phyloP scores from a whole-genome alignment of 1,140 invertebrate species.

The Leptinotarsa defecta region DNA sequence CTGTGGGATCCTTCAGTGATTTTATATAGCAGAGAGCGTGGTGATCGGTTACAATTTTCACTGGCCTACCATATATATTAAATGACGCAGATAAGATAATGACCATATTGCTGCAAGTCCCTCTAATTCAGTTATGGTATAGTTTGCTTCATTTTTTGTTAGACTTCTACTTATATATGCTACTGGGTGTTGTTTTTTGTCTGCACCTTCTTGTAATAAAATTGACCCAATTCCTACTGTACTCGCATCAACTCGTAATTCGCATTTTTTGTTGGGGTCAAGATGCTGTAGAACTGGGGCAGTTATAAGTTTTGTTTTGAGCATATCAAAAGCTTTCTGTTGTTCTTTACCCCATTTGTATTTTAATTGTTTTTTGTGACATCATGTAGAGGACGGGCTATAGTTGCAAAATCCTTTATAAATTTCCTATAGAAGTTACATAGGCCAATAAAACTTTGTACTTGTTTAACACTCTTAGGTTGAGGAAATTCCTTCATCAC shows the following conservation, averaged over 20 bases:
- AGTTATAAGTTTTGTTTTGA: slow-evolving; percentile 30
- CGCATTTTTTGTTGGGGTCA: slow-evolving; percentile 28
- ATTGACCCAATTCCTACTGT: slow-evolving; percentile 33
- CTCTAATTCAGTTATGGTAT: slow-evolving; percentile 55
- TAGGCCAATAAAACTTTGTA: slow-evolving; percentile 30
- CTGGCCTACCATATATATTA: slow-evolving; percentile 31
- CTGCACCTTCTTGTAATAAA: slow-evolving; percentile 33
- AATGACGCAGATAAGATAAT: slow-evolving; percentile 42
- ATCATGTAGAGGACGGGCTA: slow-evolving; percentile 24
- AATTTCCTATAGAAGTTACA: slow-evolving; percentile 35
- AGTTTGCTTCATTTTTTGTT: slow-evolving; percentile 54
- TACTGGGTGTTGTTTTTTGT: slow-evolving; percentile 31
- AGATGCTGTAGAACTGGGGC: slow-evolving; percentile 38
- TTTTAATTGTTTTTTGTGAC: slow-evolving; percentile 27
- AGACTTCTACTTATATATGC: slow-evolving; percentile 50
- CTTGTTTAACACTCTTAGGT: not conserved
- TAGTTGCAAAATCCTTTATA: slow-evolving; percentile 31
- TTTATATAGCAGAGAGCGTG: slow-evolving; percentile 58
- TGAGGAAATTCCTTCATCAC: not conserved
- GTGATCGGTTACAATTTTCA: slow-evolving; percentile 52
- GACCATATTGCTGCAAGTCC: slow-evolving; percentile 55
- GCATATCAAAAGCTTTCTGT: slow-evolving; percentile 29
- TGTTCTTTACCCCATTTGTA: slow-evolving; percentile 24
- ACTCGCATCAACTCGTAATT: slow-evolving; percentile 38
- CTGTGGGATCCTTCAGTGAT: slow-evolving; percentile 50